Evolutionary conservation across 2,888 invertebrate genomes (phyloP).

Genomic region (Drosophila villosipedis): DNA sequence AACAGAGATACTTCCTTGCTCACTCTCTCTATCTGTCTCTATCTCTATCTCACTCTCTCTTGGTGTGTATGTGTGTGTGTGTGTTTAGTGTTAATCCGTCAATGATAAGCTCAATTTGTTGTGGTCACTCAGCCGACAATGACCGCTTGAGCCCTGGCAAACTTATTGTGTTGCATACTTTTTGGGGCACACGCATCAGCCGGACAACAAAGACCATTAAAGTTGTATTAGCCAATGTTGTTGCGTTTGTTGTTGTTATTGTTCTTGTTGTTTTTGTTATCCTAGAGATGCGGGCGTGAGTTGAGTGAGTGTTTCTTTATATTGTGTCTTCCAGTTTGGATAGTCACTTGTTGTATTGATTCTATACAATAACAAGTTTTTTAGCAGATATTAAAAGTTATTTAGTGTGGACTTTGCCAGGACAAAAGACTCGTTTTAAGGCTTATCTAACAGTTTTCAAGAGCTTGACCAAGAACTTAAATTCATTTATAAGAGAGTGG

Average conservation of each 20-base stretch:
- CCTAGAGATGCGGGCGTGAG: constrained; percentile 59
- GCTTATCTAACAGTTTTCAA: not conserved
- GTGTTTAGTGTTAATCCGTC: constrained; percentile 82
- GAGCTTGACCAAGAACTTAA: not conserved
- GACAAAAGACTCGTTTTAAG: not conserved
- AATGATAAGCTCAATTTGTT: constrained; percentile 83
- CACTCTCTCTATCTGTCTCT: constrained; percentile 3
- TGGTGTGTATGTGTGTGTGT: constrained; percentile 36
- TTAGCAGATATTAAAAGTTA: not conserved
- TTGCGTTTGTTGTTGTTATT: constrained; percentile 6
- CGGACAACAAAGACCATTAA: constrained; percentile 62
- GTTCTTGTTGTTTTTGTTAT: constrained; percentile 8
- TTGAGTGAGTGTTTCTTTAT: not conserved
- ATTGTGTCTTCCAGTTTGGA: not conserved
- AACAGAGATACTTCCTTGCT: constrained; percentile 16
- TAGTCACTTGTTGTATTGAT: not conserved
- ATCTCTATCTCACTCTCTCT: constrained; percentile 9
- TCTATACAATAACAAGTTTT: not conserved
- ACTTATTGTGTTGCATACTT: constrained; percentile 61
- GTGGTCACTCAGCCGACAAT: constrained; percentile 78
- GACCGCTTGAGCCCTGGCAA: constrained; percentile 38
- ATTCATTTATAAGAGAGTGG: not conserved
- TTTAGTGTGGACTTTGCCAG: not conserved
- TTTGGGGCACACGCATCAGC: constrained; percentile 15
- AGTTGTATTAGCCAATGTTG: constrained; percentile 61